Base-by-base conservation (phyloP, 2,888 invertebrate genomes). In the Deladenus siricidicola region DNA sequence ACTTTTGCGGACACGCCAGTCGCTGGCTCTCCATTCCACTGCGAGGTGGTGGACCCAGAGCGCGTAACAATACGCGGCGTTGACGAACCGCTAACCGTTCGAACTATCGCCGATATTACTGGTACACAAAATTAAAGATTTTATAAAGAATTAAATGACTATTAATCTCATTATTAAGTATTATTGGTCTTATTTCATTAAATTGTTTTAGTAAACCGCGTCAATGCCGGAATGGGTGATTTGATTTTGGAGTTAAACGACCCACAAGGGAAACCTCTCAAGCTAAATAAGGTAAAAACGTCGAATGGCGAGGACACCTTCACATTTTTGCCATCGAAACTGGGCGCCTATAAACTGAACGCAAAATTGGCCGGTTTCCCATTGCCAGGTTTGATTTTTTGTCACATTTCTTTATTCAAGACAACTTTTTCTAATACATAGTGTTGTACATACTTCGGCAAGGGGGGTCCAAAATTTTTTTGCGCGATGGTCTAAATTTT, bases 11-110 rank as follows among this genome's bases (percentile, higher is more conserved):
- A 65, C 14, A 30, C 42, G 26, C 87, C 90, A 14, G 88, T 91
- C 64, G 87, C 87, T 24, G 92, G 92, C 50, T 91, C 90, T 79
- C 93, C 93, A 4, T 93, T 92, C 81, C 87, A 89, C 72, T 88
- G 90, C 73, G 91, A 93, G 84, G 90, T 92, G 3, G 92, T 92
- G 79, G 92, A 93, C 78, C 75, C 76, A n/a, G 65, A 58, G 56
- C 54, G 61, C 42, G 74, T 78, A 14, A 62, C 63, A 47, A 67
- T 77, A 17, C 45, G 45, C 30, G 60, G 60, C 17, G 44, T 60
- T 17, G 60, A 60, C 49, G 47, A 44, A n/a, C 60, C 60, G 19
- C 19, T 51, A 10, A 19, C 30, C n/a, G n/a, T 56, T 2, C 26
- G 48, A 10, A 51, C 21, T 58, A 70, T 67, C n/a, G 68, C 69